A percentile compares a stretch with the other conserved stretches of the same genome.
Conservation (phyloP, 2,797 vertebrate genomes). For the Enteromius anoplus region DNA sequence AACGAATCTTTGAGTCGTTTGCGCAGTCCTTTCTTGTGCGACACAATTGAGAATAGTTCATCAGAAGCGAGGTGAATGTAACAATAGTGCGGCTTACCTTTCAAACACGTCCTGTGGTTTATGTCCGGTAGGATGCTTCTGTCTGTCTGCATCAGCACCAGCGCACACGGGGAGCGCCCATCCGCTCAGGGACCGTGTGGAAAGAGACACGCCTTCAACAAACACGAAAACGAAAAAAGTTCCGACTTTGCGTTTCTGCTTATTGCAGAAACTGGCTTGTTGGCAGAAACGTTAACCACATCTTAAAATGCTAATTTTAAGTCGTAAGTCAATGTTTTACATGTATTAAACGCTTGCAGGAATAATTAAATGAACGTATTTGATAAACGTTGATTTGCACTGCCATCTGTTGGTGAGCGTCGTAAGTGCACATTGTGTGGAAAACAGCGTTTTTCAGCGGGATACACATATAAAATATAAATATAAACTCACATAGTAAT, state of each 20-base stretch:
- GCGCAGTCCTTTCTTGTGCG: not conserved
- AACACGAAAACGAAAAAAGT: constrained; percentile 6
- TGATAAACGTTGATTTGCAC: constrained; percentile 1
- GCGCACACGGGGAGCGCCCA: constrained; percentile 80
- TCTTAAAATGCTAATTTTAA: not conserved
- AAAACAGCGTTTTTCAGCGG: not conserved
- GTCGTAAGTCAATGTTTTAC: not conserved
- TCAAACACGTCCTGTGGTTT: constrained; percentile 63
- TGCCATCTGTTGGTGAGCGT: constrained; percentile 31
- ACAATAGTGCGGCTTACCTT: constrained; percentile 68
- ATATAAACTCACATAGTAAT: not conserved
- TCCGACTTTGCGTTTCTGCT: not conserved
- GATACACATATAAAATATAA: not conserved
- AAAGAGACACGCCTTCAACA: constrained; percentile 64
- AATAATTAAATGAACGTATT: not conserved
- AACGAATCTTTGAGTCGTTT: constrained; percentile 48
- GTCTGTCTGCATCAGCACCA: constrained; percentile 72
- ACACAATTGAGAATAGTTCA: not conserved
- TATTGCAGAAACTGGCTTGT: not conserved
- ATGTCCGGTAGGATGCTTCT: constrained; percentile 65
- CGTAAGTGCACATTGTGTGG: not conserved
- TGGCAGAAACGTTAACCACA: not conserved
- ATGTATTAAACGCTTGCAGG: not conserved
- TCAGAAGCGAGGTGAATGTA: not conserved
- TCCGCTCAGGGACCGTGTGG: constrained; percentile 74